Percentiles rank a stretch among this genome's conserved stretches.
These are phyloP conservation scores for Drosophila trapezifrons DNA, from an alignment of 1,140 invertebrate genomes.

Conservation along the genomic window DNA sequence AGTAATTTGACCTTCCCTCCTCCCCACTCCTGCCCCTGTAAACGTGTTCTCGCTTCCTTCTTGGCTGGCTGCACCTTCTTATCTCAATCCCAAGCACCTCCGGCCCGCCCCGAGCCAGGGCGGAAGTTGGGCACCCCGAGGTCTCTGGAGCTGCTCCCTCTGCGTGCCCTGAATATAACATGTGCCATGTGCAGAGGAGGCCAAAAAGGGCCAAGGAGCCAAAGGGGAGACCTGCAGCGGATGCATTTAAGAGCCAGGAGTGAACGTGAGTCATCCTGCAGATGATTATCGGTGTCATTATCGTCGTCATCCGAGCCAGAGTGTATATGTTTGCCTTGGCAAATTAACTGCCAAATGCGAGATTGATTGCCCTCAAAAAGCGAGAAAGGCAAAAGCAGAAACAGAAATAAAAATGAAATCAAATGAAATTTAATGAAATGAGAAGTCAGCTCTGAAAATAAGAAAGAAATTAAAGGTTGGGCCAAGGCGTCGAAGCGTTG, in stretches of 20 bases:
- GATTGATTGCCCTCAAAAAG: conserved; percentile 47
- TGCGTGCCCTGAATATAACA: conserved; percentile 31
- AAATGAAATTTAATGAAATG: conserved; percentile 36
- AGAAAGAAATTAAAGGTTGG: not conserved
- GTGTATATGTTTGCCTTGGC: conserved; percentile 20
- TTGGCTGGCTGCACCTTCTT: conserved; percentile 23
- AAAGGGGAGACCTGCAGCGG: conserved; percentile 23
- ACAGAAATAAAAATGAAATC: conserved; percentile 5
- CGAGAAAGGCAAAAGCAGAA: conserved; percentile 12
- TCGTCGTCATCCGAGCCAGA: conserved; percentile 18
- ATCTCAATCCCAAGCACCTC: conserved; percentile 3
- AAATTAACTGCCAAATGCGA: conserved; percentile 51
- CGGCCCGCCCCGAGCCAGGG: not conserved
- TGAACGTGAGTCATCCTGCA: conserved; percentile 41
- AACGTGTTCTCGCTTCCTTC: conserved; percentile 19
- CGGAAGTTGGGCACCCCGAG: conserved; percentile 32
- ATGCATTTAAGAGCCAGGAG: conserved; percentile 40
- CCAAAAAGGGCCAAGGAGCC: too few species aligned
- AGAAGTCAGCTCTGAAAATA: conserved; percentile 18
- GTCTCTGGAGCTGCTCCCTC: conserved; percentile 31
- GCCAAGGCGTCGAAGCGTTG: not conserved
- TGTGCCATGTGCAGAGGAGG: conserved; percentile 7
- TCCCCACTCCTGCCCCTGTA: not conserved
- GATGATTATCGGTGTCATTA: conserved; percentile 47
- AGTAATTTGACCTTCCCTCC: not conserved